A percentile compares a stretch with the other conserved stretches of the same genome.
Evolutionary conservation across 2,888 invertebrate species (phyloP).

Genomic region (Thymelicus acteon): DNA sequence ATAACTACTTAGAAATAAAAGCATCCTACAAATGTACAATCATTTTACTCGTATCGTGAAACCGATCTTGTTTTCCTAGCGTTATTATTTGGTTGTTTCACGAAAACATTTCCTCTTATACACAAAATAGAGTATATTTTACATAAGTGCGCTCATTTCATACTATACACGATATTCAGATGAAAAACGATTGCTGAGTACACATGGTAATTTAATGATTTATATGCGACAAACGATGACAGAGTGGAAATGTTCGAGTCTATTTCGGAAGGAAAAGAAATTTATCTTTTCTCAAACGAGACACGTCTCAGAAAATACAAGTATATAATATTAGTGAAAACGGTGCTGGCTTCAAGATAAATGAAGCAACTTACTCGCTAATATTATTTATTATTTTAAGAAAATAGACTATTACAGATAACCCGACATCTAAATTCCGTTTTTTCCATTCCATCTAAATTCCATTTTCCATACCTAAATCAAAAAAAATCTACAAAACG

Average conservation of each 20-base stretch:
- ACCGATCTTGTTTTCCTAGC: slow-evolving; percentile 16
- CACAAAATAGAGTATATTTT: slow-evolving; percentile 6
- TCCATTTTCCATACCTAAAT: too few relatives aligned
- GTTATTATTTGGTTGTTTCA: slow-evolving; percentile 33
- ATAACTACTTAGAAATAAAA: too few relatives aligned
- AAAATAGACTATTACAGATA: too few relatives aligned
- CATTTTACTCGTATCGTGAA: neutral
- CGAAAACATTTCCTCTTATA: slow-evolving; percentile 31
- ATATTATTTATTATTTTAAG: too few relatives aligned
- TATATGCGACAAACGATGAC: slow-evolving; percentile 40
- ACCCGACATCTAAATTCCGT: too few relatives aligned
- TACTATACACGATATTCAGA: slow-evolving; percentile 29
- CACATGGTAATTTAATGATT: slow-evolving; percentile 42
- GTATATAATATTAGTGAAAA: slow-evolving; percentile 23
- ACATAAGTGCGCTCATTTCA: neutral
- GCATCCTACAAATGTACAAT: too few relatives aligned
- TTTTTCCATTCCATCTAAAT: too few relatives aligned
- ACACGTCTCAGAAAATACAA: slow-evolving; percentile 40
- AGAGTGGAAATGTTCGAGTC: slow-evolving; percentile 40
- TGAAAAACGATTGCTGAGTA: slow-evolving; percentile 39
- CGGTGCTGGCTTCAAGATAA: too few relatives aligned
- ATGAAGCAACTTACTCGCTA: too few relatives aligned
- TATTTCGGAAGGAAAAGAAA: slow-evolving; percentile 41
- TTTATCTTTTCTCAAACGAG: slow-evolving; percentile 41
- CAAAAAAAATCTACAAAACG: too few relatives aligned